phyloP scores from a whole-genome alignment of 2,888 invertebrate species.

The Agriopis aurantiaria region DNA sequence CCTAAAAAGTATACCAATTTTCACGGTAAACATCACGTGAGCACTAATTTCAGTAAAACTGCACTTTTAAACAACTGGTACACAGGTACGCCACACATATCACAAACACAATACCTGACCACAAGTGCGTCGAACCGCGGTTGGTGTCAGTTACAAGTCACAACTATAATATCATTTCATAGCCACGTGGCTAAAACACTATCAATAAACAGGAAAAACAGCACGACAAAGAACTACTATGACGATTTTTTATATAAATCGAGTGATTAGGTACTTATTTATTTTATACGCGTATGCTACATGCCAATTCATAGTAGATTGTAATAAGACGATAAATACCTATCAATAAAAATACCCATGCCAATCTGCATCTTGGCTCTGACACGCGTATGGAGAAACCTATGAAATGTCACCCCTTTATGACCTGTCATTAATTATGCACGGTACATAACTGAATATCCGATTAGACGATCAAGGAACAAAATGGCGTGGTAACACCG shows the following conservation, averaged over 20 bases:
- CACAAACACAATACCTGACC: neutral
- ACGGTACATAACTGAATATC: neutral
- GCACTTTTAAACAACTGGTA: too few species aligned
- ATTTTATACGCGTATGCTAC: neutral
- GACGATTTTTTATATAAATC: neutral
- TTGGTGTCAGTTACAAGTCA: constrained; percentile 32
- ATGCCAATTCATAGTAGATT: neutral
- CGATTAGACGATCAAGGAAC: too few species aligned
- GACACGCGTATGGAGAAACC: neutral
- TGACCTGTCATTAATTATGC: constrained; percentile 13
- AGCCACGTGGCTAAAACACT: neutral
- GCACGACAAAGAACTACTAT: neutral
- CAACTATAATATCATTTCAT: constrained; percentile 28
- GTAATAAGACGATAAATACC: neutral
- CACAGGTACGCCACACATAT: too few species aligned
- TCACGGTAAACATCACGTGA: too few species aligned
- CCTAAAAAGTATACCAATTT: too few species aligned
- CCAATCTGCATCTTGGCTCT: too few species aligned
- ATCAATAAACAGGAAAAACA: constrained; percentile 5
- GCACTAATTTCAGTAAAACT: too few species aligned
- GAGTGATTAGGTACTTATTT: neutral
- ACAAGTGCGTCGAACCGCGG: constrained; percentile 21
- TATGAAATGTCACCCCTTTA: neutral
- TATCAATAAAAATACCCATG: too few species aligned
- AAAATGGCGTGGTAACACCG: too few species aligned